Evolutionary conservation across 2,113 vertebrate genomes (phyloP).

Genomic region (Numida meleagris): DNA sequence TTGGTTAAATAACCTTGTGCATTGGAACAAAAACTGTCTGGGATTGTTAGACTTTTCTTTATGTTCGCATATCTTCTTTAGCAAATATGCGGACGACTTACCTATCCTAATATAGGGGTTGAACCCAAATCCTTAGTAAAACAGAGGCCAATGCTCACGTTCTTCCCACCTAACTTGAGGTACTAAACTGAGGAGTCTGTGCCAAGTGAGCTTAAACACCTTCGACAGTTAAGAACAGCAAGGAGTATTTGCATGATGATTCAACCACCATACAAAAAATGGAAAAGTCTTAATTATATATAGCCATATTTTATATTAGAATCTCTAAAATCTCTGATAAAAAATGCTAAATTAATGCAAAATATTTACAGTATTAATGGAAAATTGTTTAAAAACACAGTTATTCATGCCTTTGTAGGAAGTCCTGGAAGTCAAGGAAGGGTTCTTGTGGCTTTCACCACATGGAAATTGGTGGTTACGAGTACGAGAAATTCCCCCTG

Average conservation of each 20-base stretch:
- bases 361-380: not conserved
- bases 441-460: not conserved
- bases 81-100: not conserved
- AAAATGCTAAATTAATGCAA: not conserved
- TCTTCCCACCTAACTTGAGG: not conserved
- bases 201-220: not conserved
- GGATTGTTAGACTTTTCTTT: not conserved
- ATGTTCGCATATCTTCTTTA: not conserved
- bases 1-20: not conserved
- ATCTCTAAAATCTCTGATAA: not conserved
- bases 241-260: not conserved
- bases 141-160: not conserved
- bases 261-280: not conserved
- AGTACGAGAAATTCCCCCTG: not conserved
- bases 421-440: not conserved
- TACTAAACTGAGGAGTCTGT: not conserved
- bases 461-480: not conserved
- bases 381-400: not conserved
- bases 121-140: not conserved
- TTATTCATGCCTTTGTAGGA: not conserved
- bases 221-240: not conserved
- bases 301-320: not conserved
- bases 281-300: not conserved
- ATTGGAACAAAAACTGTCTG: not conserved
- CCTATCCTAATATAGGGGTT: fast-evolving